phyloP scores from a whole-genome alignment of 2,888 invertebrate species.

The Griposia aprilina region DNA sequence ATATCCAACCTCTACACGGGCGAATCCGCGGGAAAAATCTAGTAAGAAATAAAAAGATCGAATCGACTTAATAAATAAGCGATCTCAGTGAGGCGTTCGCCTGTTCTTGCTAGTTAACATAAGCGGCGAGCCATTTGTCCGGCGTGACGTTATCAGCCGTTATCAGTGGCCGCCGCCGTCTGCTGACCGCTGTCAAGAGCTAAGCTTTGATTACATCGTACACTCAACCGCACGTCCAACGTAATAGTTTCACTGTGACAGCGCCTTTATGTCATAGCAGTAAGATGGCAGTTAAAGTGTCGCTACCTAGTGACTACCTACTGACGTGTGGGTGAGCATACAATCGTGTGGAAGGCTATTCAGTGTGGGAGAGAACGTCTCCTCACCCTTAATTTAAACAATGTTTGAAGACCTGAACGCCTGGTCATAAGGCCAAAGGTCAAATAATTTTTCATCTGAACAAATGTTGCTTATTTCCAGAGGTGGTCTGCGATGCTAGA shows the following conservation, averaged over 20 bases:
- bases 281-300: no score
- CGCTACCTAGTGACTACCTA: no score
- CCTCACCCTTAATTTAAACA: background rate
- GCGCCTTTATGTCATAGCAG: no score
- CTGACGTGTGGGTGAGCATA: background rate
- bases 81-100: background rate
- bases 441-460: no score
- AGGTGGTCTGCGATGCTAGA: background rate
- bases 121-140: conserved; percentile 24
- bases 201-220: conserved; percentile 12
- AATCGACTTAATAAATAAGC: background rate
- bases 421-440: background rate
- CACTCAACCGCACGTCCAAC: background rate
- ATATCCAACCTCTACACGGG: background rate
- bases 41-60: background rate
- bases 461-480: background rate
- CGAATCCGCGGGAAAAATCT: background rate
- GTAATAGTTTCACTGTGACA: background rate
- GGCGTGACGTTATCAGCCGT: conserved; percentile 42
- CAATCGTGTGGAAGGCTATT: background rate
- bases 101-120: conserved; percentile 16
- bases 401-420: no score
- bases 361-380: background rate
- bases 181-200: conserved; percentile 30
- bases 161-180: conserved; percentile 20